phyloP scores from a whole-genome alignment of 2,797 vertebrate species.

The Fistularia tabacaria region DNA sequence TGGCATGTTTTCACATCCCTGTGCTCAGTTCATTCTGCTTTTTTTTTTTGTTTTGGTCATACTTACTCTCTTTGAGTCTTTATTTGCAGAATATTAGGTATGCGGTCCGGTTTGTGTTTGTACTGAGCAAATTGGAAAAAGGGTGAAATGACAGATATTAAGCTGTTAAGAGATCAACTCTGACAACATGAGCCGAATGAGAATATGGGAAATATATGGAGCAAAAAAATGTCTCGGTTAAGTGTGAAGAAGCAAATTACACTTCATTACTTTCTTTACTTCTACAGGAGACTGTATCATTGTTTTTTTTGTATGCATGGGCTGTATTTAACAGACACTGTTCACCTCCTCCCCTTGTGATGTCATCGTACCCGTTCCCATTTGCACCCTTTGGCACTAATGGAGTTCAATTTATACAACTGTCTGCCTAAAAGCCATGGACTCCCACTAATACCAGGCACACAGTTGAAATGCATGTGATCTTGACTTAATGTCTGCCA shows the following conservation, averaged over 20 bases:
- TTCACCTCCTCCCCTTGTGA: conserved; percentile 17
- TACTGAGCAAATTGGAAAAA: too few species aligned
- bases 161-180: too few species aligned
- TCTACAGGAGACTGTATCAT: conserved; percentile 11
- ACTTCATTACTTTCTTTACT: conserved; percentile 24
- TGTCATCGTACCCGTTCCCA: conserved; percentile 25
- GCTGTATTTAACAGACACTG: conserved; percentile 28
- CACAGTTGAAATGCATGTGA: conserved; percentile 64
- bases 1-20: not conserved
- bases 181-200: too few species aligned
- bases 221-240: not conserved
- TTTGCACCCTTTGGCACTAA: conserved; percentile 60
- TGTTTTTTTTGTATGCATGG: not conserved
- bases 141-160: too few species aligned
- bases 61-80: too few species aligned
- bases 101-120: too few species aligned
- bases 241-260: conserved; percentile 11
- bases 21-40: not conserved
- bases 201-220: too few species aligned
- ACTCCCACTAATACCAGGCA: conserved; percentile 55
- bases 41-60: not conserved
- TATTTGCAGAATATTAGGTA: too few species aligned
- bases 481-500: conserved; percentile 62
- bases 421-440: conserved; percentile 52
- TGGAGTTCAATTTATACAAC: conserved; percentile 57